phyloP scores from a whole-genome alignment of 2,113 vertebrate genomes.

The Saccopteryx bilineata region DNA sequence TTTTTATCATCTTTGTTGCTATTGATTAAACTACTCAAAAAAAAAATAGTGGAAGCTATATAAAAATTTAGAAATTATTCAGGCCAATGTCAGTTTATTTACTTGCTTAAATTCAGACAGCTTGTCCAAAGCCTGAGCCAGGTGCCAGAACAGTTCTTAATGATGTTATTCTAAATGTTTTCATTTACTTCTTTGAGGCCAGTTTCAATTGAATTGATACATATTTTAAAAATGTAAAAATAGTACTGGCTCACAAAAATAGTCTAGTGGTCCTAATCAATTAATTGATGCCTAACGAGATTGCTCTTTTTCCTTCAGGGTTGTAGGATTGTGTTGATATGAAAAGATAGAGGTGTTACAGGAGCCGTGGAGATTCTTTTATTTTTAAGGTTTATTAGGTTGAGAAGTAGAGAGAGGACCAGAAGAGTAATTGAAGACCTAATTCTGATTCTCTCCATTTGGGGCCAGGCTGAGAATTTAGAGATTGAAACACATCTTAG shows the following conservation, averaged over 20 bases:
- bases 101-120: background rate
- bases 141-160: background rate
- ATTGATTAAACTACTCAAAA: conserved; percentile 14
- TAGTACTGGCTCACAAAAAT: background rate
- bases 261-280: background rate
- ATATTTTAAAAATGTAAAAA: background rate
- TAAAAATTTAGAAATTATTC: conserved; percentile 14
- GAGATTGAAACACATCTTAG: background rate
- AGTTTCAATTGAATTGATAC: background rate
- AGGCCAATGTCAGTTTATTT: background rate
- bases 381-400: background rate
- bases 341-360: background rate
- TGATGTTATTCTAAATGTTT: background rate
- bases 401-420: background rate
- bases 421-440: conserved; percentile 45
- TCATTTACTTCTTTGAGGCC: conserved; percentile 31
- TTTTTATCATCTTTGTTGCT: conserved; percentile 43
- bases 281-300: background rate
- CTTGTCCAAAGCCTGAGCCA: background rate
- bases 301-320: background rate
- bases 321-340: background rate
- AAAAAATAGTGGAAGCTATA: background rate
- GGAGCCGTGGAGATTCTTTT: background rate
- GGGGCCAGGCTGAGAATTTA: background rate
- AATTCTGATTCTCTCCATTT: background rate